Conservation (phyloP, 2,113 vertebrate genomes). For the Leiothrix lutea region DNA sequence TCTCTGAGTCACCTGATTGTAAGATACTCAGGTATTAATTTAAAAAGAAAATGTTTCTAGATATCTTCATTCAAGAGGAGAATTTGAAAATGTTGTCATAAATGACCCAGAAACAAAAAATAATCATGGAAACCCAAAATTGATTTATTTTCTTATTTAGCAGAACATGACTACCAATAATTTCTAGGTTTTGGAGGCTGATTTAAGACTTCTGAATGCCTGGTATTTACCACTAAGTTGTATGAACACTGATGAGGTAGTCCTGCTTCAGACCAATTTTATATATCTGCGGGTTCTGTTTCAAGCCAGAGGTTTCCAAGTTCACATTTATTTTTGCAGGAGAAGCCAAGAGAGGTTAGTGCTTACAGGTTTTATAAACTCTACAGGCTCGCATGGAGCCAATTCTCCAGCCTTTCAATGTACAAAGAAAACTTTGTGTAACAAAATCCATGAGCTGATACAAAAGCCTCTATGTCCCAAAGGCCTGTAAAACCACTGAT, state of each 20-base stretch:
- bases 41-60: not conserved
- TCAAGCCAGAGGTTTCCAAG: slow-evolving; percentile 17
- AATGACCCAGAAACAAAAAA: not conserved
- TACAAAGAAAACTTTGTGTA: slow-evolving; percentile 56
- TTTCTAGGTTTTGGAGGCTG: not conserved
- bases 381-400: not conserved
- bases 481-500: not conserved
- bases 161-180: not conserved
- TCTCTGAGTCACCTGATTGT: not conserved
- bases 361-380: slow-evolving; percentile 27
- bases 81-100: not conserved
- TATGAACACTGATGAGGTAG: not conserved
- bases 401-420: not conserved
- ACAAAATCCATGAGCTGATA: slow-evolving; percentile 33
- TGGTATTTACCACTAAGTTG: not conserved
- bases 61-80: not conserved
- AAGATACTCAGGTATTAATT: not conserved
- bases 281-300: not conserved
- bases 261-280: not conserved
- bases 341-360: slow-evolving; percentile 15
- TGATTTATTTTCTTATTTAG: not conserved
- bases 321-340: not conserved
- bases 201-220: not conserved
- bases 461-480: not conserved
- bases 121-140: not conserved